Base-by-base conservation (phyloP, 1,140 invertebrate species). In the Trichonephila clavata region DNA sequence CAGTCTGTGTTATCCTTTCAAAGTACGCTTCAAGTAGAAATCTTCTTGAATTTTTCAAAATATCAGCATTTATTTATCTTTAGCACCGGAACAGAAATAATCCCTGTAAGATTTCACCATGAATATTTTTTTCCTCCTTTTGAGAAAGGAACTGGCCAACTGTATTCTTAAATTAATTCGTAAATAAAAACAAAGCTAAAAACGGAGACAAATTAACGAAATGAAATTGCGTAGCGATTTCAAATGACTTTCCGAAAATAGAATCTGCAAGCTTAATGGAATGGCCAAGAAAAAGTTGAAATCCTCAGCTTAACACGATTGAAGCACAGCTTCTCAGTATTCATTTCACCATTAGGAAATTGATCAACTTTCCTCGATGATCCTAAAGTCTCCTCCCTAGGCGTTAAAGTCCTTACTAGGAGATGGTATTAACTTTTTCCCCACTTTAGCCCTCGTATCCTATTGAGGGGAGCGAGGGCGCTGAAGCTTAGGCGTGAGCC, bases 281-380 rank as follows among this genome's bases (percentile, higher is more conserved):
- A 59, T n/a, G 20, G 27, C 57, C 21, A 20, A 32, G 32, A 83
- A 88, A 43, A 88, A 90, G 71, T 39, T 81, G 50, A 91, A 91
- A 83, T 91, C 80, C 71, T 39, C 32, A 59, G 80, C 90, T 91
- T 91, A 91, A 83, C 77, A 81, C 59, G 57, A 77, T 61, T 60
- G 24, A 27, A 81, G 59, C 77, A 43, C 59, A 43, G 24, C 77
- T 83, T 27, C 32, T 91, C 71, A 91, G 90, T 83, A 91, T 91
- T 91, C 90, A 91, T 91, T 91, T 91, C 80, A 91, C 71, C 90
- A 91, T 91, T 91, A 83, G 90, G 90, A 83, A 91, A 91, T 91
- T 91, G 90, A 91, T 91, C 90, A 91, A 91, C 90, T 91, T 91
- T 91, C 60, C 80, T 84, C 77, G 59, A 91, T 91, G 90, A 91